A percentile compares a stretch with the other conserved stretches of the same genome.
Evolutionary conservation across 2,797 vertebrate genomes (phyloP).

Genomic region (Anniella stebbinsi): DNA sequence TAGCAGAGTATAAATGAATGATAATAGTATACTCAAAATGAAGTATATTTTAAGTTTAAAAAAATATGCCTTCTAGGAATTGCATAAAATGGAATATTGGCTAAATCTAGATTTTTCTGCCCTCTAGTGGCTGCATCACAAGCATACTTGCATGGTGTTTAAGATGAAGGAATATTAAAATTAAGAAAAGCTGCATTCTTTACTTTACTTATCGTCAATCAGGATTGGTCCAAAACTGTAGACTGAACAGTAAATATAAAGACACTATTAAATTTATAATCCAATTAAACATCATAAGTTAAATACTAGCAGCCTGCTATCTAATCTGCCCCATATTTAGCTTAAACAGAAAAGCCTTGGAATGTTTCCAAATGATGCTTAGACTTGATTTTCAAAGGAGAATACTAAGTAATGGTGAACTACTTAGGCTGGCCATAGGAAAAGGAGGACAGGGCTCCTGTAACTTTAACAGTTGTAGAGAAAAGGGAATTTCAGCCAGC

Average conservation of each 20-base stretch:
- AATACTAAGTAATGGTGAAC: background rate
- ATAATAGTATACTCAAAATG: background rate
- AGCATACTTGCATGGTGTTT: background rate
- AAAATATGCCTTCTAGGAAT: background rate
- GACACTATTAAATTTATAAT: background rate
- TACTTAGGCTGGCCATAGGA: too few relatives aligned
- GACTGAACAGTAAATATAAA: background rate
- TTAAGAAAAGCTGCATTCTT: background rate
- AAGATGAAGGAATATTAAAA: background rate
- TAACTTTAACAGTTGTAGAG: too few relatives aligned
- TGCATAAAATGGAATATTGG: background rate
- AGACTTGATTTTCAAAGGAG: background rate
- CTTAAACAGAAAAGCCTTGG: background rate
- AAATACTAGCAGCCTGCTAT: background rate
- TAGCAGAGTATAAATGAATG: too few relatives aligned
- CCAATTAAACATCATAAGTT: background rate
- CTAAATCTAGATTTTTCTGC: constrained; percentile 41
- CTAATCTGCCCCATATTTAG: background rate
- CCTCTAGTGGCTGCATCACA: constrained; percentile 62
- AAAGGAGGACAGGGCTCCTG: too few relatives aligned
- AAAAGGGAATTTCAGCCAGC: too few relatives aligned
- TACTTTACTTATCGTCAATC: background rate
- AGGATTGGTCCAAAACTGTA: background rate
- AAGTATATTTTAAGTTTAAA: background rate
- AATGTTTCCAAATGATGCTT: background rate